Evolutionary conservation across 2,797 vertebrate genomes (phyloP), one percentile per base, ranked within the genome.

Genomic region (Schizothorax lantsangensis): DNA sequence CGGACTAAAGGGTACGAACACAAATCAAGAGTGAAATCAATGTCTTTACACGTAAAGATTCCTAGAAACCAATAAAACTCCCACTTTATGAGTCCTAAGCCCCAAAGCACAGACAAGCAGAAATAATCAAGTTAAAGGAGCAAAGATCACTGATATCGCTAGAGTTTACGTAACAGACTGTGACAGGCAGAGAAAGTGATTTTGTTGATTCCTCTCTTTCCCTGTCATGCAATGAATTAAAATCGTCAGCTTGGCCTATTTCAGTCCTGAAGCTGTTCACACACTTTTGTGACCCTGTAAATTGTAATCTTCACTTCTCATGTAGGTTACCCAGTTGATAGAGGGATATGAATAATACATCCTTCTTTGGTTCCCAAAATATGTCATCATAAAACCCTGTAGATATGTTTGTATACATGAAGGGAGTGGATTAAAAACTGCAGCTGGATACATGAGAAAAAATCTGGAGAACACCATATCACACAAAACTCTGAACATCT

Each of bases 81-180:
- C 47, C 45, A 71, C 17, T 71, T 69, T 40, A 71, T 21, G 12
- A 79, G 64, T 52, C 45, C 14, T 54, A 40, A 54, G 15, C n/a
- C 75, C 64, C 45, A 59, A 71, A 68, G 83, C 6, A 2, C 33
- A 78, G 62, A 78, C 59, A 3, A 78, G 59, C 83, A 30, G 74
- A 68, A 52, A 78, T 84, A 68, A 84, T 84, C 73, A 54, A 72
- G 64, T 79, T 85, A 85, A 79, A 79, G 26, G 66, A 71, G 49
- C 36, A 78, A 79, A 85, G 75, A 72, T 72, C 66, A 68, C 78
- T 73, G 40, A 68, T 87, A 45, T 71, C 45, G 17, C 68, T 83
- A 69, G 33, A 52, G 47, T 79, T 84, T 66, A 74, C 9, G 3
- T 47, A 79, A 72, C 47, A 73, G 74, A 83, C 57, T 79, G 73